Conservation (phyloP, 2,797 vertebrate genomes). For the Characodon lateralis region DNA sequence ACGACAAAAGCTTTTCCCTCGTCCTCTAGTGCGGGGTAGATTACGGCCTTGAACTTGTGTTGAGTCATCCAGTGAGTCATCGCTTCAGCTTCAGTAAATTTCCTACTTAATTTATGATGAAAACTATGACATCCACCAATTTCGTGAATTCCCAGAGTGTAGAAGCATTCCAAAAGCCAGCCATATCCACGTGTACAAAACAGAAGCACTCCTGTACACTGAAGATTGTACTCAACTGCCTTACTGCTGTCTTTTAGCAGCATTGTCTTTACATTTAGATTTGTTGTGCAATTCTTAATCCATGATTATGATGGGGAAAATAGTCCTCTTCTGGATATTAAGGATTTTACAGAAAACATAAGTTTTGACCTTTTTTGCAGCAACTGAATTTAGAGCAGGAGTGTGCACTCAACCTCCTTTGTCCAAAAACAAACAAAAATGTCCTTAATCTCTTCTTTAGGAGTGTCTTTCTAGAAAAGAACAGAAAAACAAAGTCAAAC, state of each 20-base stretch:
- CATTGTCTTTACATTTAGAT: constrained; percentile 21
- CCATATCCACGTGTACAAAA: constrained; percentile 34
- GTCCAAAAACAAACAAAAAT: constrained; percentile 36
- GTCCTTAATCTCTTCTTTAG: constrained; percentile 15
- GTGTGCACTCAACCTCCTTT: constrained; percentile 42
- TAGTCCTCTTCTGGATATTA: constrained; percentile 24
- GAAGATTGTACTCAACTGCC: constrained; percentile 10
- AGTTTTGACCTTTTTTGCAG: constrained; percentile 14
- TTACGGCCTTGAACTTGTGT: constrained; percentile 50
- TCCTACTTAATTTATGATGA: constrained; percentile 36
- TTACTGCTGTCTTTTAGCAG: constrained; percentile 21
- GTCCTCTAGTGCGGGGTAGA: constrained; percentile 32
- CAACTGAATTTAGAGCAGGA: constrained; percentile 22
- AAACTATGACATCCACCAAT: constrained; percentile 54
- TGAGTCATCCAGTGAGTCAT: constrained; percentile 36
- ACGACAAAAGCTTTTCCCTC: constrained; percentile 50
- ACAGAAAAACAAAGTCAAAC: constrained; percentile 46
- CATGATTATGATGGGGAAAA: constrained; percentile 24
- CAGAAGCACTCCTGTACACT: constrained; percentile 1
- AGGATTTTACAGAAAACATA: constrained; percentile 22
- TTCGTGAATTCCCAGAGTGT: constrained; percentile 32
- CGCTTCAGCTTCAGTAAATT: constrained; percentile 22
- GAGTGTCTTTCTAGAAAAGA: constrained; percentile 45
- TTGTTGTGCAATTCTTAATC: constrained; percentile 47
- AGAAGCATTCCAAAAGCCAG: constrained; percentile 41